phyloP scores from a whole-genome alignment of 2,113 vertebrate genomes.

The Oriolus oriolus region DNA sequence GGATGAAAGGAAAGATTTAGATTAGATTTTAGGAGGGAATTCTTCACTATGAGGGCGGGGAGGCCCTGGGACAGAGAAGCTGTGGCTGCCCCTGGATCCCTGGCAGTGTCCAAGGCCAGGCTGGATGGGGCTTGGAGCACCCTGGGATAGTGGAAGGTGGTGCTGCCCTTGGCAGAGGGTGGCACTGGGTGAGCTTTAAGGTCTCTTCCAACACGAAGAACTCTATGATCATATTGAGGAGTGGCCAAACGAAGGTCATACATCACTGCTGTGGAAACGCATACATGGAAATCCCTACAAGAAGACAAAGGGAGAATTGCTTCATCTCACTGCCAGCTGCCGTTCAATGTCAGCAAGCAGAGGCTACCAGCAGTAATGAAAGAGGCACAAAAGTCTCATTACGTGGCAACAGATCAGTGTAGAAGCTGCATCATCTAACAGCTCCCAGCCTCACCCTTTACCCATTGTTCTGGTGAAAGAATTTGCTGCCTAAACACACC shows the following conservation, averaged over 20 bases:
- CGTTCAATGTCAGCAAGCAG: background rate
- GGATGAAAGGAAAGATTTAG: background rate
- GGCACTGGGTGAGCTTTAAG: background rate
- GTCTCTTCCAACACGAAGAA: background rate
- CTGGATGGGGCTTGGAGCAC: accelerated
- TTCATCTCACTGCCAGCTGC: background rate
- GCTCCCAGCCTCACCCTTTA: background rate
- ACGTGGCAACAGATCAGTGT: background rate
- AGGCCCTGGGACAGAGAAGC: background rate
- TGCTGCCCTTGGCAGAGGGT: background rate
- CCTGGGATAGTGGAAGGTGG: background rate
- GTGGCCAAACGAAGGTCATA: background rate
- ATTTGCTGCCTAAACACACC: background rate
- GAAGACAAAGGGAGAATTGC: background rate
- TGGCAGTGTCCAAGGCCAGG: background rate
- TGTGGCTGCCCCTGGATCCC: background rate
- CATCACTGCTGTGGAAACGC: background rate
- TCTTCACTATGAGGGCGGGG: accelerated
- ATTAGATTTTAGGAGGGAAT: background rate
- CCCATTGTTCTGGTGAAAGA: background rate
- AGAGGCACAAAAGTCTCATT: background rate
- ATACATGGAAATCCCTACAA: background rate
- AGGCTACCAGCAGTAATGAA: background rate
- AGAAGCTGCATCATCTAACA: background rate
- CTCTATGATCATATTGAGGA: background rate